These are phyloP conservation scores for Eira barbara DNA, from an alignment of 2,113 vertebrate genomes.

Conservation along the genomic window DNA sequence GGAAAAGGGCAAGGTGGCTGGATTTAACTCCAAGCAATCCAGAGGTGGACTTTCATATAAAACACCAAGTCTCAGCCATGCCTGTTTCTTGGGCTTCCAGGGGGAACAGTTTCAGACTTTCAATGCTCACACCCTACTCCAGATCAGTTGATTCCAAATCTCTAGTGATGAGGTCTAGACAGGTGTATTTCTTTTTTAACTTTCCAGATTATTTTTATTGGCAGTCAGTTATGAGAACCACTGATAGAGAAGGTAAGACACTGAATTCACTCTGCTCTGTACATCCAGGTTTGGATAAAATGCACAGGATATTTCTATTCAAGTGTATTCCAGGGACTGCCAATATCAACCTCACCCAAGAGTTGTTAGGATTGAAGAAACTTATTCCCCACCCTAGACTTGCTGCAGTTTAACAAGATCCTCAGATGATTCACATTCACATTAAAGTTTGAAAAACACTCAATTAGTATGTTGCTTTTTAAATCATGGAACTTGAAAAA, in stretches of 20 bases:
- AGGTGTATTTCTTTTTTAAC: background rate
- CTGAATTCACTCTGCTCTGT: background rate
- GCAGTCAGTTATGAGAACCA: background rate
- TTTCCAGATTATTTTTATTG: background rate
- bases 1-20: background rate
- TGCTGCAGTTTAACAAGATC: background rate
- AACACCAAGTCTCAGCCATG: background rate
- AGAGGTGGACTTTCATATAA: background rate
- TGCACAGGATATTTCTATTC: background rate
- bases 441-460: background rate
- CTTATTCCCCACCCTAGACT: background rate
- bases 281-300: background rate
- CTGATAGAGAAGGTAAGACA: background rate
- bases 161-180: background rate
- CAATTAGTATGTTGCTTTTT: background rate
- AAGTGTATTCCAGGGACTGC: background rate
- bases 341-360: background rate
- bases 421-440: background rate
- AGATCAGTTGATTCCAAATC: background rate
- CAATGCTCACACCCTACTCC: background rate
- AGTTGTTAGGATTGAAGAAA: background rate
- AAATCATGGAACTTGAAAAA: background rate
- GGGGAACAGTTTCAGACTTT: background rate
- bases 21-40: conserved; percentile 12
- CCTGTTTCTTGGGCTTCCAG: background rate